phyloP scores from a whole-genome alignment of 2,797 vertebrate genomes.

The Myotis daubentonii region DNA sequence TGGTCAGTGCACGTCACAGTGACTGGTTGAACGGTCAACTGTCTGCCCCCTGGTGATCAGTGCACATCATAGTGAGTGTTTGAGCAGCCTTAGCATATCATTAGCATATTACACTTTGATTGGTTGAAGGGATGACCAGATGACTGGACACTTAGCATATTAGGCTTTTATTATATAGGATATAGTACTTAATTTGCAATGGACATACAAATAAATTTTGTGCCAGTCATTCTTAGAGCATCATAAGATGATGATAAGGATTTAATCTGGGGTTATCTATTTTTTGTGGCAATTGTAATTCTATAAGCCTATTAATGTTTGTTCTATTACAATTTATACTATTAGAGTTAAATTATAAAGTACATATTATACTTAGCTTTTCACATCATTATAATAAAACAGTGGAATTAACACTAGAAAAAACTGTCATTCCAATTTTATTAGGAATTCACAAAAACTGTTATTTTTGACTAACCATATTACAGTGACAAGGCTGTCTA shows the following conservation, averaged over 20 bases:
- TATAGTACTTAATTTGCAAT: background rate
- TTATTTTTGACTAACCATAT: slow-evolving; percentile 71
- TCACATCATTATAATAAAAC: slow-evolving; percentile 58
- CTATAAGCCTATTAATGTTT: background rate
- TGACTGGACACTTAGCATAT: too few species aligned
- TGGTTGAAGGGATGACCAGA: too few species aligned
- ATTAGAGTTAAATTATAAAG: background rate
- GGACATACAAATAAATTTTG: background rate
- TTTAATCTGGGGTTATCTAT: background rate
- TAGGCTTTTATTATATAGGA: too few species aligned
- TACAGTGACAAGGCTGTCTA: slow-evolving; percentile 71
- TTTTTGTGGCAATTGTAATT: background rate
- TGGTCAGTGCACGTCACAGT: too few species aligned
- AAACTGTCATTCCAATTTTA: slow-evolving; percentile 69
- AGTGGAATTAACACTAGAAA: slow-evolving; percentile 8
- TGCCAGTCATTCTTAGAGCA: background rate
- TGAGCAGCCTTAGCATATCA: too few species aligned
- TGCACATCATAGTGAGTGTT: too few species aligned
- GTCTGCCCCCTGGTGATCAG: too few species aligned
- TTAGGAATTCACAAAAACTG: slow-evolving; percentile 59
- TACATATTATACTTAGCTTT: background rate
- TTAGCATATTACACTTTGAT: too few species aligned
- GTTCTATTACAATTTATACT: background rate
- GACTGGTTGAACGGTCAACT: too few species aligned
- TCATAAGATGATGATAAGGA: background rate